Base-by-base conservation (phyloP, 2,113 vertebrate genomes). In the Caranx melampygus region DNA sequence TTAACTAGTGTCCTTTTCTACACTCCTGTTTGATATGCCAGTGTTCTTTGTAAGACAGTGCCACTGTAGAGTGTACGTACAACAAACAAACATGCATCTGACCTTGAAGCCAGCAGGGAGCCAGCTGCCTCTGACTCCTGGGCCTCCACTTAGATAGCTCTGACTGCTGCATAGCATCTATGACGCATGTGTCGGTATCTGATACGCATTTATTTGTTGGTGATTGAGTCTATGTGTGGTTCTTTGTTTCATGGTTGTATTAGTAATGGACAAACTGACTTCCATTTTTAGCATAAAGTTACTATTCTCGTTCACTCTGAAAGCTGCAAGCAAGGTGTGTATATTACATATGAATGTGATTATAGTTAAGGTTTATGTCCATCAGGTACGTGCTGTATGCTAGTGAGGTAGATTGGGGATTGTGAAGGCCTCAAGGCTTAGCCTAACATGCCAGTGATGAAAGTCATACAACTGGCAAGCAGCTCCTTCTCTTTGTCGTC, bases 21-120 rank as follows among this genome's bases (percentile, higher is more conserved):
- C 12, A 14, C 3, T 13, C 7, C 31, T 52, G 4, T 14, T 63
- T 60, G 31, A 42, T 37, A 3, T 7, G 4, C 11, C 16, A 49
- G 15, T 21, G 31, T 34, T 51, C 7, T 42, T 57, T 60, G 20
- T 69, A 13, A 62, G 31, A 3, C 44, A 37, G 42, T 11, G 20
- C 60, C 15, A 49, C 64, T 63, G 26, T 5, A 12, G 37, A 16
- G 59, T 34, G n/a, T 37, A 20, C 3, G 1, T 45, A 6, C 55
- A 59, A 64, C 57, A 68, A 75, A 81, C 58, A 74, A 76, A 64
- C 71, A 75, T 13, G 73, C 33, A 69, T 14, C 35, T 80, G 75
- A 74, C 64, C 65, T 40, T 66, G 54, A 51, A 74, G 58, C 20
- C 72, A 60, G 52, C 35, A 64, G 37, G 40, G 57, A 63, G 70